Conservation (phyloP, 1,140 invertebrate species). For the Wasmannia auropunctata region DNA sequence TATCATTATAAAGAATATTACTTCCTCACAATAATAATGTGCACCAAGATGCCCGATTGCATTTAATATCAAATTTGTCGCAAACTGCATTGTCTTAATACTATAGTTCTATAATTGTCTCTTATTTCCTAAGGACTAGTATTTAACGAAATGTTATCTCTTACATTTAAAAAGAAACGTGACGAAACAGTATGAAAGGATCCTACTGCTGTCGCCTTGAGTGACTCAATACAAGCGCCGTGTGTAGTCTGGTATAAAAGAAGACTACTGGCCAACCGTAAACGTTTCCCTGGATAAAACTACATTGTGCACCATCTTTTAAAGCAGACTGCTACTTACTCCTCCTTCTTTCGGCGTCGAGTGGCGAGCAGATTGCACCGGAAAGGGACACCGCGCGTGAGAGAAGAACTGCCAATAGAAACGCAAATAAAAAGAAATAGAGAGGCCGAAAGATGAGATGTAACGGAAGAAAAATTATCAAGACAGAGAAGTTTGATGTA, state of each 20-base stretch:
- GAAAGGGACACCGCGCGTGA: slow-evolving; percentile 35
- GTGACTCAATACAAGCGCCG: slow-evolving; percentile 36
- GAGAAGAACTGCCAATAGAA: slow-evolving; percentile 19
- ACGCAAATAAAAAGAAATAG: slow-evolving; percentile 1
- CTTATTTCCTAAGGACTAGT: background rate
- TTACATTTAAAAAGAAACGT: slow-evolving; percentile 6
- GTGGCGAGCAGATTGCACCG: slow-evolving; percentile 45
- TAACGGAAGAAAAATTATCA: background rate
- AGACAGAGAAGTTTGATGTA: background rate
- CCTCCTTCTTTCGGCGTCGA: slow-evolving; percentile 36
- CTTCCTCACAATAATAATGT: background rate
- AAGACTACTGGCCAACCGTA: slow-evolving; percentile 26
- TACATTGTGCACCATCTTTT: slow-evolving; percentile 56
- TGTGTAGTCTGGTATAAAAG: slow-evolving; percentile 35
- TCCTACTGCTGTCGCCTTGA: background rate
- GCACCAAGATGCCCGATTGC: background rate
- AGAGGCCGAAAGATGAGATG: background rate
- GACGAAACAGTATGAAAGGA: slow-evolving; percentile 11
- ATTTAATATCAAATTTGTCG: background rate
- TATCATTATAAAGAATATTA: background rate
- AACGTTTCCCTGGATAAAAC: slow-evolving; percentile 51
- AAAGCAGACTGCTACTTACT: slow-evolving; percentile 42
- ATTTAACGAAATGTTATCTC: slow-evolving; percentile 13
- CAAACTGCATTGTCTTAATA: background rate
- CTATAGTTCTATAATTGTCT: background rate